Percentiles rank a stretch among this genome's conserved stretches.
phyloP scores from a whole-genome alignment of 2,797 vertebrate species.

The Malurus splendens region DNA sequence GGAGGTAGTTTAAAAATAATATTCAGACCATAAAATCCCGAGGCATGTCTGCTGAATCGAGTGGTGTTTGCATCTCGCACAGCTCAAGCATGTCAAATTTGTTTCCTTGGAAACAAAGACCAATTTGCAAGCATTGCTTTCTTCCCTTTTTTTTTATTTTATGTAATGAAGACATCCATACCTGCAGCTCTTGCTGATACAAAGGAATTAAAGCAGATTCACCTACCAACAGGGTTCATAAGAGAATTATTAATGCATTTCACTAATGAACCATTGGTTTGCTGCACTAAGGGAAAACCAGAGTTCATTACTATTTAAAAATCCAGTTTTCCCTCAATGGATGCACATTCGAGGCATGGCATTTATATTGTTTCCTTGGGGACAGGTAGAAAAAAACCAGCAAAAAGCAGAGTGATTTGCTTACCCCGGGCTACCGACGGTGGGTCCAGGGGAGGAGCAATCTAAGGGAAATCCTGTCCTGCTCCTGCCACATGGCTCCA shows the following conservation, averaged over 20 bases:
- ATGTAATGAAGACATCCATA: conserved; percentile 1
- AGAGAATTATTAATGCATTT: conserved; percentile 9
- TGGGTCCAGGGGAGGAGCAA: background rate
- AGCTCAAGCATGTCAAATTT: conserved; percentile 54
- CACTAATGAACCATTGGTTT: background rate
- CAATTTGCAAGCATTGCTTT: conserved; percentile 42
- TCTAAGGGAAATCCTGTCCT: background rate
- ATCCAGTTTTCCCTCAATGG: background rate
- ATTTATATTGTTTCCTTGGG: background rate
- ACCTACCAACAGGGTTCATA: background rate
- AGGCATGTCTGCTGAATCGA: conserved; percentile 26
- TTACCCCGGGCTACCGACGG: background rate
- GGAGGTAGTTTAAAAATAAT: conserved; percentile 42
- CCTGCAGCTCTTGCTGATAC: conserved; percentile 16
- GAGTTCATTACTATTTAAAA: background rate
- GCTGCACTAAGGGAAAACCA: background rate
- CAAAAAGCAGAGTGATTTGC: background rate
- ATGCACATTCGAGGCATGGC: background rate
- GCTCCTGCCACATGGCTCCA: background rate
- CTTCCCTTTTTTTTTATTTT: background rate
- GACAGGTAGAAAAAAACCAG: background rate
- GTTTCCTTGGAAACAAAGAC: conserved; percentile 68
- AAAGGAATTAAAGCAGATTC: conserved; percentile 24
- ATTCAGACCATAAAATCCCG: background rate
- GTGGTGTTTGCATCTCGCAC: conserved; percentile 37